Base-by-base conservation (phyloP, 2,888 invertebrate species). In the Lomographa bimaculata region DNA sequence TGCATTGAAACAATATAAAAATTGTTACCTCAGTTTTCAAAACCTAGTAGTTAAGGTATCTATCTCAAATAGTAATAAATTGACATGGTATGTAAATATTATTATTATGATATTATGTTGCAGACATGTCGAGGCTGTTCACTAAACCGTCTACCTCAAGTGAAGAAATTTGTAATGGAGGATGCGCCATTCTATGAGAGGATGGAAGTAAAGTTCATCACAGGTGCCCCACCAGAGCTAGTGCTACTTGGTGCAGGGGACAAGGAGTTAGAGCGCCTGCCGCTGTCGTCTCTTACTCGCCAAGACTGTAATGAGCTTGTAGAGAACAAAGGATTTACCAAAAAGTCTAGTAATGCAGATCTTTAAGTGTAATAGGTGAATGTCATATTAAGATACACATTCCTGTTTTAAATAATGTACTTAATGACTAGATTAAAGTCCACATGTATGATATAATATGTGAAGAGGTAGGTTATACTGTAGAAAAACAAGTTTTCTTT, bases 41-140 rank as follows among this genome's bases (percentile, higher is more conserved):
- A n/a, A n/a, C n/a, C n/a, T n/a, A n/a, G n/a, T n/a, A n/a, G n/a
- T n/a, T n/a, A n/a, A n/a, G n/a, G n/a, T n/a, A n/a, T n/a, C n/a
- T n/a, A n/a, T n/a, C n/a, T n/a, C n/a, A n/a, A n/a, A n/a, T n/a
- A n/a, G n/a, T n/a, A n/a, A n/a, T n/a, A n/a, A n/a, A n/a, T n/a
- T n/a, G n/a, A n/a, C n/a, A n/a, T n/a, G n/a, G n/a, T n/a, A n/a
- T n/a, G n/a, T n/a, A n/a, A n/a, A n/a, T n/a, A n/a, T n/a, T n/a
- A n/a, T n/a, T n/a, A 14, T n/a, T 34, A 9, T n/a, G 7, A 4
- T 6, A 26, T 26, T 16, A n/a, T 29, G 28, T 62, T 70, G n/a
- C 75, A 94, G 94, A 93, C 92, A 59, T 94, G 94, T 71, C 85
- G 91, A 56, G 93, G 94, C 25, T 94, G 94, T 64, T 90, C 91